Evolutionary conservation across 2,113 vertebrate species (phyloP), one percentile per base, ranked within the genome.

Genomic region (Nibea albiflora): DNA sequence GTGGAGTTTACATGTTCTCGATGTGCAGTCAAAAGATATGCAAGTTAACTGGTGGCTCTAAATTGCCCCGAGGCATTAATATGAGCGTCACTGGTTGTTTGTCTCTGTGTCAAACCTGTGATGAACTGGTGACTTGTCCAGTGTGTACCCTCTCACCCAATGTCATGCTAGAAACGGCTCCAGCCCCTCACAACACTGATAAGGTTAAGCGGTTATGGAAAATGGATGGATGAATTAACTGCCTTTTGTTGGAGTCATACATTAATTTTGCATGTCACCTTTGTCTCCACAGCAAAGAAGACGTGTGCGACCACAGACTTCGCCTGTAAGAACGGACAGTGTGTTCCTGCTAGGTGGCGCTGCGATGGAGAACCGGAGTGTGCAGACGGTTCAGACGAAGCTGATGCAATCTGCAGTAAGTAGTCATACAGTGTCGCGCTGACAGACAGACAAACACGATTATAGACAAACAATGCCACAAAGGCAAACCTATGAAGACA

Each of bases 291-390:
- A 99, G 98, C 96, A 71, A 99, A 96, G 95, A 97, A 95, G 89
- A 99, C 97, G 0, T 99, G 98, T 81, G 95, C 96, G 0, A 95
- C 97, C 72, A 96, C 95, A 0, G 98, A 99, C 90, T 99, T 99
- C 77, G 95, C 97, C 87, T 99, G 98, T 82, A 96, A 96, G 88
- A 97, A 97, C 0, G 98, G 98, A 67, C 97, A 99, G 91, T 99
- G 98, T 85, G 96, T 99, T 84, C 96, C 95, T 0, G 96, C 95
- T 42, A 94, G 96, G 63, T 99, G 98, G 98, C 98, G 96, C 78
- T 99, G 98, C 61, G 98, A 99, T 0, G 98, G 98, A 0, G 98
- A 99, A 70, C 94, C 97, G 1, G 98, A 99, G 72, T 99, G 98
- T 84, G 89, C 95, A 0, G 98, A 99, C 0, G 97, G 97, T 9